These are phyloP conservation scores for Drosophila willistoni DNA, from an alignment of 1,140 invertebrate genomes.

Conservation along the genomic window DNA sequence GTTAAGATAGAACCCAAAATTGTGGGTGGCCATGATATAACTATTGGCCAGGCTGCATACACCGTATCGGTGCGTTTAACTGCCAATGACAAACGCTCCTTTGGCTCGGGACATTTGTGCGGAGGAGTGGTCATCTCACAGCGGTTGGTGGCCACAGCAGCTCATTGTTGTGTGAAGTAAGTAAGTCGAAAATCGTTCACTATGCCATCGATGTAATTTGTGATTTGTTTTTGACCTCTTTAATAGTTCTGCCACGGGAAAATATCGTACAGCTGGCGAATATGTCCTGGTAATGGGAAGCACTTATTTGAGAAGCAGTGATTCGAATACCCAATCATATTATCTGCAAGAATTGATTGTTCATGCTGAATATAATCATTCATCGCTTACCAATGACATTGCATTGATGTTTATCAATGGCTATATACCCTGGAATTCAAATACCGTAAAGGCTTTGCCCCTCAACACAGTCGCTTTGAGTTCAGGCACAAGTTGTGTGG, in stretches of 20 bases:
- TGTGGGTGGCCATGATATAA: constrained; percentile 47
- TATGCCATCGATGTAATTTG: no score
- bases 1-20: constrained; percentile 38
- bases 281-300: constrained; percentile 66
- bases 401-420: constrained; percentile 67
- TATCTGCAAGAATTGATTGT: constrained; percentile 55
- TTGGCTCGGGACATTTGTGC: constrained; percentile 84
- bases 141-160: constrained; percentile 87
- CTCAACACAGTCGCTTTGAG: constrained; percentile 10
- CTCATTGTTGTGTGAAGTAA: constrained; percentile 85
- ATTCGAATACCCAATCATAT: constrained; percentile 43
- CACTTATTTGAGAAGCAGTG: constrained; percentile 25
- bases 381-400: constrained; percentile 53
- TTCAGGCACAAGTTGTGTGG: constrained; percentile 34
- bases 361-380: constrained; percentile 39
- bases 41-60: constrained; percentile 45
- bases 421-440: constrained; percentile 50
- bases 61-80: constrained; percentile 66
- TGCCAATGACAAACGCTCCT: constrained; percentile 34
- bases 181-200: background rate
- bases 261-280: constrained; percentile 51
- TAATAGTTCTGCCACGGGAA: background rate
- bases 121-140: constrained; percentile 85
- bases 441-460: constrained; percentile 33
- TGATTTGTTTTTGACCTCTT: no score